Conservation (phyloP, 2,888 invertebrate species). For the Caenorhabditis sinica region DNA sequence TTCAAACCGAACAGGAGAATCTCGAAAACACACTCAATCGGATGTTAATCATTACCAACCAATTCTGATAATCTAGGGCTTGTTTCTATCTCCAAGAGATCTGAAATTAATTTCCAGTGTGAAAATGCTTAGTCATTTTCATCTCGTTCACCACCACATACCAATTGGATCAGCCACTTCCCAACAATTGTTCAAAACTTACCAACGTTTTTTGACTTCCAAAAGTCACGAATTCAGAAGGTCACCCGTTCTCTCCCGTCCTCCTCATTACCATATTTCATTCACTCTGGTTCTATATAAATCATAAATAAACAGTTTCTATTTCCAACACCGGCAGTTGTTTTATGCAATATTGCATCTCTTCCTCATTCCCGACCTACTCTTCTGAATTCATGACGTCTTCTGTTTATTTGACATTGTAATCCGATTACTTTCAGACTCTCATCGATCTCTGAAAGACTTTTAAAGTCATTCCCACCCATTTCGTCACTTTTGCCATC, state of each 20-base stretch:
- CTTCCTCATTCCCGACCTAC: slow-evolving; percentile 4
- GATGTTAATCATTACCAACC: no score
- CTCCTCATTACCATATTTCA: background rate
- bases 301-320: slow-evolving; percentile 25
- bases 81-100: no score
- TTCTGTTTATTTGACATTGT: slow-evolving; percentile 37
- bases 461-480: slow-evolving; percentile 10
- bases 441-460: slow-evolving; percentile 35
- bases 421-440: slow-evolving; percentile 43
- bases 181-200: background rate
- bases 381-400: slow-evolving; percentile 44
- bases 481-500: slow-evolving; percentile 3
- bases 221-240: background rate
- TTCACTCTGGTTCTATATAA: background rate
- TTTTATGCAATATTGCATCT: slow-evolving; percentile 39
- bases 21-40: no score
- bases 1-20: no score
- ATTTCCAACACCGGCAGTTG: slow-evolving; percentile 17
- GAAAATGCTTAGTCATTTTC: no score
- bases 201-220: no score
- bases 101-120: no score
- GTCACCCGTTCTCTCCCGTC: slow-evolving; percentile 10
- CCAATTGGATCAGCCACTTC: no score
- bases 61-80: no score
- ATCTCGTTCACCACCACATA: no score